Conservation (phyloP, 2,888 invertebrate genomes). For the Metacarcinus magister region DNA sequence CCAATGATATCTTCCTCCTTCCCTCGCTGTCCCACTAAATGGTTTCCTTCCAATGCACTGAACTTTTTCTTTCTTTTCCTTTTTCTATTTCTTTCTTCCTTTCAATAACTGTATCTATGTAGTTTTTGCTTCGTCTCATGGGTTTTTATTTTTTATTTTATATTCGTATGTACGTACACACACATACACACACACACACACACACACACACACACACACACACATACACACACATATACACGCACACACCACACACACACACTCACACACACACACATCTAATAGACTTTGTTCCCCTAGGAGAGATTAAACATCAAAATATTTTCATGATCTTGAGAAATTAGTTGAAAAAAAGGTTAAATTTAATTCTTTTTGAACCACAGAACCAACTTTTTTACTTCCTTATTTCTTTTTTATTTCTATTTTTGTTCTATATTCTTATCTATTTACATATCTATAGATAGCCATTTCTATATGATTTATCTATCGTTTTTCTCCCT, state of each 20-base stretch:
- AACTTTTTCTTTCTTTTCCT: background rate
- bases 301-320: too few species aligned
- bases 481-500: too few species aligned
- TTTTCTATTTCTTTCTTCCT: background rate
- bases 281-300: too few species aligned
- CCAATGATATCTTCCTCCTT: background rate
- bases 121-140: background rate
- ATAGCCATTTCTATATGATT: too few species aligned
- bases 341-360: too few species aligned
- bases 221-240: slow-evolving; percentile 43
- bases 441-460: background rate
- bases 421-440: background rate
- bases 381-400: background rate
- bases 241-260: slow-evolving; percentile 4
- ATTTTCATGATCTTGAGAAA: too few species aligned
- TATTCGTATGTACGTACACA: background rate
- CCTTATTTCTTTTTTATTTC: background rate
- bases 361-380: too few species aligned
- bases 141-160: background rate
- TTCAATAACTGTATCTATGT: background rate
- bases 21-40: background rate
- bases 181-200: slow-evolving; percentile 1
- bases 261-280: background rate
- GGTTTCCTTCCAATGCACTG: background rate
- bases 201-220: slow-evolving; percentile 10